Conservation (phyloP, 2,797 vertebrate genomes). For the Anguilla pacifica region DNA sequence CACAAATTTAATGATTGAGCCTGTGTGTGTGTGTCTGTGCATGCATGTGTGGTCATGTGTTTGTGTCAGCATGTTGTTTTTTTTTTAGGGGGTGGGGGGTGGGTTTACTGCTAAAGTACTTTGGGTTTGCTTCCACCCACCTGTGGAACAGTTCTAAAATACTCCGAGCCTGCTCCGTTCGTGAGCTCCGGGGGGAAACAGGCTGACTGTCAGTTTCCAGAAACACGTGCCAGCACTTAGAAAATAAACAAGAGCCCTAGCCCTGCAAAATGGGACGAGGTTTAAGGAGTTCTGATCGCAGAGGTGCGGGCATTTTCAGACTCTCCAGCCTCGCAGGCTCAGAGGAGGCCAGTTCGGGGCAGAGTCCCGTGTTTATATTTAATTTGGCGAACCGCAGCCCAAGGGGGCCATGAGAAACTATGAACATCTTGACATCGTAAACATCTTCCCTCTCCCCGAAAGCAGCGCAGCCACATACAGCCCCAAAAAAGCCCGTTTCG, state of each 20-base stretch:
- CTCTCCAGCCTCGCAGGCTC: conserved; percentile 15
- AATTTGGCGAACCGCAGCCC: conserved; percentile 31
- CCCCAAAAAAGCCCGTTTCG: not conserved
- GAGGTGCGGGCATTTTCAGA: conserved; percentile 5
- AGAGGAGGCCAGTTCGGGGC: not conserved
- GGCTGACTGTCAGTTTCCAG: conserved; percentile 36
- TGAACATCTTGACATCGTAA: conserved; percentile 38
- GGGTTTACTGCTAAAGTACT: conserved; percentile 10
- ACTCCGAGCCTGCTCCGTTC: not conserved
- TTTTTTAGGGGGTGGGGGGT: not conserved
- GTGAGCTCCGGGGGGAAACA: conserved; percentile 3
- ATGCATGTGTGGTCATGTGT: not conserved
- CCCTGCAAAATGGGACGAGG: conserved; percentile 17
- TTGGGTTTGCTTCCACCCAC: conserved; percentile 9
- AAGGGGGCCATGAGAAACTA: conserved; percentile 43
- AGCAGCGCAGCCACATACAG: not conserved
- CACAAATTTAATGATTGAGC: not conserved
- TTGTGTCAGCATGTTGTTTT: not conserved
- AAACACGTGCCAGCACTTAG: conserved; percentile 38
- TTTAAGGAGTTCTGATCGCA: conserved; percentile 25
- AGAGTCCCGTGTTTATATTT: conserved; percentile 32
- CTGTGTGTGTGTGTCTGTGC: not conserved
- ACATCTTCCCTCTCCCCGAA: conserved; percentile 9
- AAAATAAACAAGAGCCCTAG: conserved; percentile 39
- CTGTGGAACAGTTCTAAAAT: conserved; percentile 18